A percentile compares a stretch with the other conserved stretches of the same genome.
These are phyloP conservation scores for Limnephilus rhombicus DNA, from an alignment of 2,888 invertebrate species.

Conservation along the genomic window DNA sequence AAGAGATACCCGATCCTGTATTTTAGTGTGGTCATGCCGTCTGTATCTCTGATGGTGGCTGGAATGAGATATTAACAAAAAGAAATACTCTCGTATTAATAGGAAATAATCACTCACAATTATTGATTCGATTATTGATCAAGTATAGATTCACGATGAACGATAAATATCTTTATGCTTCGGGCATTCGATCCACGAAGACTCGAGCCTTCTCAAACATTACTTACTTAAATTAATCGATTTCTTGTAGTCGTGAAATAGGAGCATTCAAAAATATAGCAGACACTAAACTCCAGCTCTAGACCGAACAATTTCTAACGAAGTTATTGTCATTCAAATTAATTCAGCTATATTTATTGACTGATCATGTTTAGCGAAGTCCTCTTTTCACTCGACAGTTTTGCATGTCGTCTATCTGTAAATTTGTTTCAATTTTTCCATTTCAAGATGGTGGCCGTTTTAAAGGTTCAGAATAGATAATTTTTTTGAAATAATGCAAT, in stretches of 20 bases:
- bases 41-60: background rate
- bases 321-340: too few relatives aligned
- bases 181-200: slow-evolving; percentile 5
- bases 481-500: too few relatives aligned
- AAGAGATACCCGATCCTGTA: slow-evolving; percentile 12
- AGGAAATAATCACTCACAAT: slow-evolving; percentile 49
- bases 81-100: slow-evolving; percentile 46
- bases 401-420: too few relatives aligned
- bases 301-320: too few relatives aligned
- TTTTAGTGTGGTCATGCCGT: slow-evolving; percentile 41
- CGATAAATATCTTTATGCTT: slow-evolving; percentile 45
- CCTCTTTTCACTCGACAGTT: too few relatives aligned
- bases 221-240: background rate
- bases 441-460: too few relatives aligned
- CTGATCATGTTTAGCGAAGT: too few relatives aligned
- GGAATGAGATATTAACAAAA: slow-evolving; percentile 30
- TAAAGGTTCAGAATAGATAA: too few relatives aligned
- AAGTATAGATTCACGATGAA: slow-evolving; percentile 41
- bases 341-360: too few relatives aligned
- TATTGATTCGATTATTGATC: slow-evolving; percentile 52
- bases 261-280: too few relatives aligned
- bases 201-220: background rate
- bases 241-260: background rate
- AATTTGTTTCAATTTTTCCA: too few relatives aligned
- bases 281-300: background rate